Percentiles rank a stretch among this genome's conserved stretches.
These are phyloP conservation scores for Alouatta palliata DNA, from an alignment of 2,113 vertebrate species.

Conservation along the genomic window DNA sequence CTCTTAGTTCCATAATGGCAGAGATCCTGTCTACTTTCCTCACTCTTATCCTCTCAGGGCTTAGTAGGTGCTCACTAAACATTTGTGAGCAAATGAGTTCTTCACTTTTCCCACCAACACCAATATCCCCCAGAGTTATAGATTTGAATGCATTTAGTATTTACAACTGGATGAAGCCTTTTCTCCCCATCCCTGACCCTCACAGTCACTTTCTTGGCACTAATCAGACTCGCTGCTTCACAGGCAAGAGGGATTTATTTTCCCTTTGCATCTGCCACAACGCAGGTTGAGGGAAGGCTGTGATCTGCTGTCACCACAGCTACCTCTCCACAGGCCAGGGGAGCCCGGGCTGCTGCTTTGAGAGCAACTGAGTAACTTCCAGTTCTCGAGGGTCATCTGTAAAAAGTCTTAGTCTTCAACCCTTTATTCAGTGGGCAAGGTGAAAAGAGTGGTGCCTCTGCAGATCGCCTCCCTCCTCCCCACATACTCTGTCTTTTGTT, in stretches of 20 bases:
- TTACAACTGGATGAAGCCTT: neutral
- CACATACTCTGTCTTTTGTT: no score
- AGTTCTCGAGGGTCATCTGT: neutral
- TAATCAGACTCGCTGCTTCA: neutral
- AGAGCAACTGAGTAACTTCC: neutral
- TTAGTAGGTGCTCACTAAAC: neutral
- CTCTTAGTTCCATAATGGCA: neutral
- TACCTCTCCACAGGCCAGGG: neutral
- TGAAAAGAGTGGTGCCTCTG: neutral
- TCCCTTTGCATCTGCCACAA: neutral
- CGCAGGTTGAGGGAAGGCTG: neutral
- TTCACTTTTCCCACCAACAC: neutral
- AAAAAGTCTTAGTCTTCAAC: constrained; percentile 21
- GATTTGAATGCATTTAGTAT: neutral
- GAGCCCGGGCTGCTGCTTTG: neutral
- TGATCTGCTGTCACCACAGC: neutral
- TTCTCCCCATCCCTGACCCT: neutral
- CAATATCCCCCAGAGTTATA: neutral
- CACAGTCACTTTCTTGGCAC: neutral
- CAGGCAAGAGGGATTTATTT: neutral
- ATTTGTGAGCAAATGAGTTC: neutral
- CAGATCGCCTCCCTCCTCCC: neutral
- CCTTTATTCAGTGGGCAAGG: neutral
- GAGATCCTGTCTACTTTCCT: neutral
- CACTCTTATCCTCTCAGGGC: neutral